Evolutionary conservation across 23 tunicate species (phyloP), one percentile per base, ranked within the genome.

Genomic region (Pegea sp.): DNA sequence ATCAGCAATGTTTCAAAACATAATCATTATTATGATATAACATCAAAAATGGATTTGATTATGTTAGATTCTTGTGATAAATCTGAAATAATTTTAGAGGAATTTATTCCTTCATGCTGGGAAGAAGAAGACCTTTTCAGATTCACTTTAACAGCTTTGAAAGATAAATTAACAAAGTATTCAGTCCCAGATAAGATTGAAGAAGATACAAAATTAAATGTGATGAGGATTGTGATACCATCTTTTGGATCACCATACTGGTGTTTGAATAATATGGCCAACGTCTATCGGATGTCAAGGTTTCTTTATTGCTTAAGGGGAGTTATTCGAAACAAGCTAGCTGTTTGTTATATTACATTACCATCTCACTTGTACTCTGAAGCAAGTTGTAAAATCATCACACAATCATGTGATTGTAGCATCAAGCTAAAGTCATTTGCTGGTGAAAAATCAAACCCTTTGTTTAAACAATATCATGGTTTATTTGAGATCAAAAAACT

Each of bases 391-490:
- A 49, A 60, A 11, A 21, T 42, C 2, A 22, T 84, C 5, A 57
- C 84, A 31, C 95, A 84, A 4, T 24, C 64, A 20, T 60, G 55
- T 13, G 95, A 84, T 55, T 63, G 69, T 33, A 58, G 71, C 5
- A 58, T 84, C 3, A 52, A 63, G 38, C 58, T 84, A 24, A 49
- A 84, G 32, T 63, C 80, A 13, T 84, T 84, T 68, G 67, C 53
- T 5, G 63, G 59, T 7, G 72, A 68, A 48, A 67, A 74, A 49
- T 57, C 44, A 19, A 84, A 84, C 51, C 84, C 84, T 4, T 58
- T 77, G 16, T 84, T 60, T 49, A 84, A 68, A 25, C 87, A 84
- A 57, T 84, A 72, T 68, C 95, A 84, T 63, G 95, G 95, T 32
- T 53, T 84, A n/a, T 52, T 84, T 43, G 57, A 68, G 21, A 67